A percentile compares a stretch with the other conserved stretches of the same genome.
These are phyloP conservation scores for Coremacera marginata DNA, from an alignment of 2,888 invertebrate species.

Conservation along the genomic window DNA sequence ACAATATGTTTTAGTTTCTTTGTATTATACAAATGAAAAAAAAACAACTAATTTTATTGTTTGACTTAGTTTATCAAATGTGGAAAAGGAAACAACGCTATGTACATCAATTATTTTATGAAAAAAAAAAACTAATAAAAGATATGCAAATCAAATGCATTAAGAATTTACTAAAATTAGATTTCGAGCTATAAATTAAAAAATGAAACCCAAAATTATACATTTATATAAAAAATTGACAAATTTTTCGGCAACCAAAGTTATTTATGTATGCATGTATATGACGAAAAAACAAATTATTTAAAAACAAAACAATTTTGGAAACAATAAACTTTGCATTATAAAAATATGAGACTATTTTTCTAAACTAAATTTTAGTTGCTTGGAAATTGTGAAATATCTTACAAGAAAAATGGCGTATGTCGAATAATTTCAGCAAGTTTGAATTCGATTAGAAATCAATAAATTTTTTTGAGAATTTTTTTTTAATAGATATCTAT, in stretches of 20 bases:
- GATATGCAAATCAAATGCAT: slow-evolving; percentile 7
- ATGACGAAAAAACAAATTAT: neutral
- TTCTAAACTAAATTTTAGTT: too few relatives aligned
- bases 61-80: neutral
- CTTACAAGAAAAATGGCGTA: too few relatives aligned
- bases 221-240: slow-evolving; percentile 18
- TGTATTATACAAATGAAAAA: slow-evolving; percentile 5
- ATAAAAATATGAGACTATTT: neutral
- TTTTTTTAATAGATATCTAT: too few relatives aligned
- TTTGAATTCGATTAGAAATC: too few relatives aligned
- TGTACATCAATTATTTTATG: slow-evolving; percentile 35
- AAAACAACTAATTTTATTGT: neutral
- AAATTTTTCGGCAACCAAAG: slow-evolving; percentile 38
- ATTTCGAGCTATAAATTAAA: slow-evolving; percentile 27
- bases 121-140: slow-evolving; percentile 4
- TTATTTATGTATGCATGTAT: slow-evolving; percentile 28
- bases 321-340: slow-evolving; percentile 30
- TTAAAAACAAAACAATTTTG: slow-evolving; percentile 27
- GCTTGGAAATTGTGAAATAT: too few relatives aligned
- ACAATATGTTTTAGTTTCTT: neutral
- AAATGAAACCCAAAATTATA: slow-evolving; percentile 25
- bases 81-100: neutral
- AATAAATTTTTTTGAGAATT: too few relatives aligned
- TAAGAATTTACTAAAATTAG: slow-evolving; percentile 31
- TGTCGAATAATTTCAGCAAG: too few relatives aligned